Percentiles rank a stretch among this genome's conserved stretches.
These are phyloP conservation scores for Idris sp. DNA, from an alignment of 1,140 invertebrate species.

Conservation along the genomic window DNA sequence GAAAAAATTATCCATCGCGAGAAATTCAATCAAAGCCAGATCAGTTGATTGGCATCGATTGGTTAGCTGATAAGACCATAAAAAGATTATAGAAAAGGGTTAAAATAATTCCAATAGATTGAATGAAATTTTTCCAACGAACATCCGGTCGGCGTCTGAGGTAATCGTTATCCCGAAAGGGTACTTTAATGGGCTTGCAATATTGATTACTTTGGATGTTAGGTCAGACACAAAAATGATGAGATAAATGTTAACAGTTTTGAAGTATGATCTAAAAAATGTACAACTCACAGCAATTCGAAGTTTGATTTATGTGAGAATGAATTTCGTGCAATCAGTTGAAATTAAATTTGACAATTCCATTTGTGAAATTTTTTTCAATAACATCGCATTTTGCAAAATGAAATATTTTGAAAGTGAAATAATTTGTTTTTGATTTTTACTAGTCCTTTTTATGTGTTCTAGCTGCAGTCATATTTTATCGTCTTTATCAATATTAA, in stretches of 20 bases:
- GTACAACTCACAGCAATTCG: constrained; percentile 27
- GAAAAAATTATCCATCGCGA: constrained; percentile 1
- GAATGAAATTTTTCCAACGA: constrained; percentile 27
- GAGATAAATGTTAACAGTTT: constrained; percentile 40
- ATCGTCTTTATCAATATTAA: constrained; percentile 49
- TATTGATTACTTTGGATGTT: constrained; percentile 50
- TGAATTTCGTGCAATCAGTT: too few relatives aligned
- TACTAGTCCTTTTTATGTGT: constrained; percentile 1
- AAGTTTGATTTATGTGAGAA: constrained; percentile 38
- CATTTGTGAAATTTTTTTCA: too few relatives aligned
- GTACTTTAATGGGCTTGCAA: constrained; percentile 36
- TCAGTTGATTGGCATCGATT: constrained; percentile 20
- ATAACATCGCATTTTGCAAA: too few relatives aligned
- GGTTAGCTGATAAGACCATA: constrained; percentile 9
- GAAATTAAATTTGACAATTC: too few relatives aligned
- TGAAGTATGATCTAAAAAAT: constrained; percentile 36
- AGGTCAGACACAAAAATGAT: constrained; percentile 42
- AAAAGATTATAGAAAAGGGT: constrained; percentile 23
- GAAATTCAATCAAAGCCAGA: constrained; percentile 20
- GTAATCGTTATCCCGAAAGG: constrained; percentile 16
- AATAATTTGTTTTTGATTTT: too few relatives aligned
- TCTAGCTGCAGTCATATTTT: constrained; percentile 20
- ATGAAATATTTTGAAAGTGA: too few relatives aligned
- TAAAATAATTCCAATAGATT: constrained; percentile 30
- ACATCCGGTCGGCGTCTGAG: constrained; percentile 2